Conservation (phyloP, 64 coral and sea anemone species). For the Dendronephthya gigantea region DNA sequence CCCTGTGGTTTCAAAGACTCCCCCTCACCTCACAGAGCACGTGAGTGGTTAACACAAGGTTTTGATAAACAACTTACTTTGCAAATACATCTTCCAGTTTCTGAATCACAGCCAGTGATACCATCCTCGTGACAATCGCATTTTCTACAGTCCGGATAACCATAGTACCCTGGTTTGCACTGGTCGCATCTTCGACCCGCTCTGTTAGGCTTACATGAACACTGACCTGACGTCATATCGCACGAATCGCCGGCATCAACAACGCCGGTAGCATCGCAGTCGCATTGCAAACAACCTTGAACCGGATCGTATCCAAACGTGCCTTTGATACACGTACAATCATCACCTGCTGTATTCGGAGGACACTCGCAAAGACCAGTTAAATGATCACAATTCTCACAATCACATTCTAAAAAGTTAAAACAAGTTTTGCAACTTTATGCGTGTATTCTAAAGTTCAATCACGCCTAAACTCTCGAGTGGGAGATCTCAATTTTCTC, state of each 20-base stretch:
- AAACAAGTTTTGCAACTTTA: background rate
- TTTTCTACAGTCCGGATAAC: conserved; percentile 56
- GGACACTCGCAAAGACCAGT: conserved; percentile 79
- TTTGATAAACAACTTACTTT: conserved; percentile 44
- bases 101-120: conserved; percentile 52
- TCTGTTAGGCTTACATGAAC: conserved; percentile 56
- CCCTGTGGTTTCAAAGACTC: too few relatives aligned
- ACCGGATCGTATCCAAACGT: conserved; percentile 69
- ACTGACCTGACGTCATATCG: conserved; percentile 65
- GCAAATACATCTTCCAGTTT: conserved; percentile 60
- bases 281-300: conserved; percentile 55
- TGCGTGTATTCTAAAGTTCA: too few relatives aligned
- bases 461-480: too few relatives aligned
- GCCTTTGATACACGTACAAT: conserved; percentile 77
- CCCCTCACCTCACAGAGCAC: background rate
- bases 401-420: conserved; percentile 59
- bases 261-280: conserved; percentile 61
- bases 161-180: conserved; percentile 60
- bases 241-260: conserved; percentile 43
- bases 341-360: conserved; percentile 60
- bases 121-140: conserved; percentile 82
- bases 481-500: too few relatives aligned
- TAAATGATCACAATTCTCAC: conserved; percentile 66
- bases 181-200: conserved; percentile 59
- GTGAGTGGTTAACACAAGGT: background rate